Percentiles rank a stretch among this genome's conserved stretches.
Conservation (phyloP, 2,797 vertebrate genomes). For the Takifugu ocellatus region DNA sequence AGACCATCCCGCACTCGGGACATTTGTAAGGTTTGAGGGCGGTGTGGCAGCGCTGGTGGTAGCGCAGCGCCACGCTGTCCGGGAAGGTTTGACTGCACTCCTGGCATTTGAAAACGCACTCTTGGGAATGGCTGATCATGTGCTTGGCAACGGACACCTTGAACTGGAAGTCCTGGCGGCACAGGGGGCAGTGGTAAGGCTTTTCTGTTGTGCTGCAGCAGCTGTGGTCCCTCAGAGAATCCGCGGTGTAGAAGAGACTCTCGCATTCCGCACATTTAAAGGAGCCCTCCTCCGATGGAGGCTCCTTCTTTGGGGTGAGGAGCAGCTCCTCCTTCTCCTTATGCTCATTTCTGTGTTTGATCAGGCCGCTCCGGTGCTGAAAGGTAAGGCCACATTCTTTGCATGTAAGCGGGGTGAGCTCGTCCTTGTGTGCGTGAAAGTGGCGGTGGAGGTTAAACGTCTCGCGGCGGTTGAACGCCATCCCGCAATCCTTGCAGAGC, state of each 20-base stretch:
- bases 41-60: slow-evolving; percentile 75
- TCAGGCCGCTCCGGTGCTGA: slow-evolving; percentile 78
- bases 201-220: slow-evolving; percentile 69
- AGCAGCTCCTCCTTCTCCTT: slow-evolving; percentile 56
- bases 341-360: slow-evolving; percentile 78
- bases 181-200: slow-evolving; percentile 79
- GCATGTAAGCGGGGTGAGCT: slow-evolving; percentile 76
- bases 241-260: slow-evolving; percentile 56
- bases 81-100: slow-evolving; percentile 76
- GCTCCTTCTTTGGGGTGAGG: slow-evolving; percentile 41
- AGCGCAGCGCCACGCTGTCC: slow-evolving; percentile 54
- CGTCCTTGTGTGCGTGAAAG: slow-evolving; percentile 76
- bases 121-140: slow-evolving; percentile 76
- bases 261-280: slow-evolving; percentile 71
- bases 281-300: slow-evolving; percentile 13
- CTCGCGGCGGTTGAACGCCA: slow-evolving; percentile 74
- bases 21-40: slow-evolving; percentile 78
- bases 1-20: slow-evolving; percentile 78
- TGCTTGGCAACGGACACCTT: slow-evolving; percentile 75
- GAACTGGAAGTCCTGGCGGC: slow-evolving; percentile 79
- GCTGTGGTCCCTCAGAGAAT: slow-evolving; percentile 66
- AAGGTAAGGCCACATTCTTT: slow-evolving; percentile 80
- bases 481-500: slow-evolving; percentile 78
- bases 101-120: slow-evolving; percentile 68
- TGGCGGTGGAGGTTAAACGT: slow-evolving; percentile 80